Conservation (phyloP, 2,797 vertebrate species). For the Potorous gilbertii region DNA sequence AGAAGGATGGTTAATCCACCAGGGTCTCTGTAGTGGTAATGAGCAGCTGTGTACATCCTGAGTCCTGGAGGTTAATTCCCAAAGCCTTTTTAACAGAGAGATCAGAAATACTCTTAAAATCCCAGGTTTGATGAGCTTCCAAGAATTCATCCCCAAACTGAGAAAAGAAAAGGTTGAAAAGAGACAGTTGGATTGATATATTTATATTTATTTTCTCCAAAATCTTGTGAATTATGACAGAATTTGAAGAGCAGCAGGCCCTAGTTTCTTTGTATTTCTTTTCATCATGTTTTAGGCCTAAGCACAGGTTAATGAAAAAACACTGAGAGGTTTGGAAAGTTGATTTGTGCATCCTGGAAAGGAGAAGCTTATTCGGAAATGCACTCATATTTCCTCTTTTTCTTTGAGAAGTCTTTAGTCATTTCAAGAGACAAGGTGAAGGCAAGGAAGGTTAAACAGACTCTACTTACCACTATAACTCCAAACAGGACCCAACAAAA, state of each 20-base stretch:
- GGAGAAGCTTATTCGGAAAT: background rate
- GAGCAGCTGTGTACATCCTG: background rate
- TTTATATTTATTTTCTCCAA: fast-evolving
- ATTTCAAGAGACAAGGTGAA: background rate
- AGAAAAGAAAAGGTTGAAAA: background rate
- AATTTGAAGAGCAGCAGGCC: fast-evolving
- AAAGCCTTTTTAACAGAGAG: slow-evolving; percentile 24
- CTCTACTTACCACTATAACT: background rate
- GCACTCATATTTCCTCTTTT: too few relatives aligned
- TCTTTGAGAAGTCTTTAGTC: background rate
- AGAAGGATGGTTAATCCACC: background rate
- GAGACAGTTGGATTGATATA: fast-evolving
- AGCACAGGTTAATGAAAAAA: background rate
- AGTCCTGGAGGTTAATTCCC: slow-evolving; percentile 38
- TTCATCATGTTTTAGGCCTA: background rate
- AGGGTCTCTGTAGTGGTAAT: background rate
- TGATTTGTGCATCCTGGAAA: background rate
- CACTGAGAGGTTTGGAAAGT: background rate
- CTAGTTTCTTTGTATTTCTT: fast-evolving
- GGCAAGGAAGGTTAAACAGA: background rate
- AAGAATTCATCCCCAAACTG: fast-evolving
- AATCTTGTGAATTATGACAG: background rate
- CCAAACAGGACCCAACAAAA: background rate
- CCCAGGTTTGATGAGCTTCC: background rate
- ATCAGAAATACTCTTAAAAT: background rate